These are phyloP conservation scores for Stenchaetothrips biformis DNA, from an alignment of 2,888 invertebrate species.

Conservation along the genomic window DNA sequence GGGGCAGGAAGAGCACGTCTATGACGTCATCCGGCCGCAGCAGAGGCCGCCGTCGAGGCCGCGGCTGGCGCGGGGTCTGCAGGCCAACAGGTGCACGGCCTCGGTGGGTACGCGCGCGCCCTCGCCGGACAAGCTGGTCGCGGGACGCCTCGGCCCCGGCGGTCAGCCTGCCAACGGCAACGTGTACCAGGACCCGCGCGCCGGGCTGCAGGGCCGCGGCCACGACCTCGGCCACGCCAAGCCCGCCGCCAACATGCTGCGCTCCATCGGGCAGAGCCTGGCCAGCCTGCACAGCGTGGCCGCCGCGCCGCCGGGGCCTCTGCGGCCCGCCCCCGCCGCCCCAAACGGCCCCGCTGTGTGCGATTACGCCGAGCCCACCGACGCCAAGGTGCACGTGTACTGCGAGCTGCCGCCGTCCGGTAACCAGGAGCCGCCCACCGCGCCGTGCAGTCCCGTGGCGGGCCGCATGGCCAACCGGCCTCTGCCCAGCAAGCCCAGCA, in stretches of 20 bases:
- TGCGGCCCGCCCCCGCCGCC: slow-evolving; percentile 27
- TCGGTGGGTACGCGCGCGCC: slow-evolving; percentile 57
- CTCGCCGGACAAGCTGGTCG: slow-evolving; percentile 53
- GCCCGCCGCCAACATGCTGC: slow-evolving; percentile 51
- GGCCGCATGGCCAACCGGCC: slow-evolving; percentile 62
- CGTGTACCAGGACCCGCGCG: slow-evolving; percentile 45
- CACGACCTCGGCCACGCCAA: slow-evolving; percentile 41
- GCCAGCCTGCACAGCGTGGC: slow-evolving; percentile 42
- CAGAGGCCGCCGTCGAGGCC: slow-evolving; percentile 43
- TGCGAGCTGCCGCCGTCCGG: slow-evolving; percentile 49
- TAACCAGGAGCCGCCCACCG: slow-evolving; percentile 18
- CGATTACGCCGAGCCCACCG: slow-evolving; percentile 55
- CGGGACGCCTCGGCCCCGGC: slow-evolving; percentile 25
- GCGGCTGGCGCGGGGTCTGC: slow-evolving; percentile 45
- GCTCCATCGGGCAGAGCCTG: slow-evolving; percentile 56
- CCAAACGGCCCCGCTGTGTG: slow-evolving; percentile 40
- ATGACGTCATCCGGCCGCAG: slow-evolving; percentile 55
- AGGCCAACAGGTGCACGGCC: slow-evolving; percentile 46
- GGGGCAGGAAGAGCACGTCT: slow-evolving; percentile 55
- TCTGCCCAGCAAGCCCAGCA: slow-evolving; percentile 59
- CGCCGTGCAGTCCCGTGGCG: slow-evolving; percentile 40
- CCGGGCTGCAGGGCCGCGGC: slow-evolving; percentile 27
- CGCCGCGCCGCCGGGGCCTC: slow-evolving; percentile 32
- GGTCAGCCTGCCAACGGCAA: slow-evolving; percentile 46
- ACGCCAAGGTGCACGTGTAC: slow-evolving; percentile 53